These are phyloP conservation scores for Peromyscus attwateri DNA, from an alignment of 2,797 vertebrate species.

Conservation along the genomic window DNA sequence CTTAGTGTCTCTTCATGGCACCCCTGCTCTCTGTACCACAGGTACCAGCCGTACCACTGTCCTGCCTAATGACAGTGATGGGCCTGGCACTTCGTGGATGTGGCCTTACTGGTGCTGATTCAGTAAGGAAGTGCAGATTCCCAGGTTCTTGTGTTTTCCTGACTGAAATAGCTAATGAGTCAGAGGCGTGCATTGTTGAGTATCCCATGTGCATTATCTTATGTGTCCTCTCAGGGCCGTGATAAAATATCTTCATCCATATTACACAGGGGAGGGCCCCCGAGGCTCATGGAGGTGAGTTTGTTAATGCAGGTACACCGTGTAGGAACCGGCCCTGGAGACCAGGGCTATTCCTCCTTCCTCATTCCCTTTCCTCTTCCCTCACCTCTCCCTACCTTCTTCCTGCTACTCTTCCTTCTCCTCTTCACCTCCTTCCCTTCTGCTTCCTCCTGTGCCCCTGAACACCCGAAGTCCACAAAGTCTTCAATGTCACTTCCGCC, in stretches of 20 bases:
- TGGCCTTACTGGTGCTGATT: not conserved
- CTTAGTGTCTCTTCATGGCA: not conserved
- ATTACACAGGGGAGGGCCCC: not conserved
- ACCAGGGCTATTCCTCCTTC: not conserved
- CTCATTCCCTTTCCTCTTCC: too few relatives aligned
- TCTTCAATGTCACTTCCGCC: fast-evolving
- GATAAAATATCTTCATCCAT: fast-evolving
- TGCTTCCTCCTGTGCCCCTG: not conserved
- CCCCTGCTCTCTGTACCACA: not conserved
- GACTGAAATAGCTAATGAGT: not conserved
- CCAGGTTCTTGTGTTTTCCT: not conserved
- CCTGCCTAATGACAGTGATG: not conserved
- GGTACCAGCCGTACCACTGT: not conserved
- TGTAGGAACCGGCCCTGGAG: fast-evolving
- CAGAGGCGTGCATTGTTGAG: not conserved
- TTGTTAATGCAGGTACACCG: not conserved
- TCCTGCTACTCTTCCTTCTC: not conserved
- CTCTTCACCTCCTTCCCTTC: not conserved
- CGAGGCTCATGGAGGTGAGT: not conserved
- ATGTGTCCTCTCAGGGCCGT: not conserved
- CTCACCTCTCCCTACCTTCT: not conserved
- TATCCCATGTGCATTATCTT: not conserved
- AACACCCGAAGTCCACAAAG: not conserved
- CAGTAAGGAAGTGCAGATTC: not conserved
- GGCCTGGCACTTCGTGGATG: not conserved